Percentiles rank a stretch among this genome's conserved stretches.
phyloP scores from a whole-genome alignment of 2,888 invertebrate species.

The Loripinus fragilis region DNA sequence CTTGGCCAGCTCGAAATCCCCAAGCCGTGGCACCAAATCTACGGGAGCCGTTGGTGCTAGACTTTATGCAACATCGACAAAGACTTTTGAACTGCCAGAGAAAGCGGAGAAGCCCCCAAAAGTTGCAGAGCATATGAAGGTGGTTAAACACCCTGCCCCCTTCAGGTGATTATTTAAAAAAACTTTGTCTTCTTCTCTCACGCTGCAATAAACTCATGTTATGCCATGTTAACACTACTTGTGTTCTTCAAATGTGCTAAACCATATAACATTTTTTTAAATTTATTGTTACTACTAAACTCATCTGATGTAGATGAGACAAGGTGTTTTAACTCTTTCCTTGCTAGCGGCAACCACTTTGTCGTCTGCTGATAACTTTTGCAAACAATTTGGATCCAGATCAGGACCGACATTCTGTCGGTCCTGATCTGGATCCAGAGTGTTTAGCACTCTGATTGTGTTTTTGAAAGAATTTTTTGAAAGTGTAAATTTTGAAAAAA shows the following conservation, averaged over 20 bases:
- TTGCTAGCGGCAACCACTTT: too few species aligned
- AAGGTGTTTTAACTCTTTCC: too few species aligned
- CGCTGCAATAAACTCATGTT: neutral
- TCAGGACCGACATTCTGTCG: too few species aligned
- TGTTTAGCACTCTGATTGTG: too few species aligned
- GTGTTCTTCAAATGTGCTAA: constrained; percentile 10
- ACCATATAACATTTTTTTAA: too few species aligned
- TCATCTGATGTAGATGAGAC: too few species aligned
- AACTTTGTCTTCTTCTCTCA: neutral
- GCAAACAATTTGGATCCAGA: too few species aligned
- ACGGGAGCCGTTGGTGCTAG: constrained; percentile 48
- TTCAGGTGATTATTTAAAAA: constrained; percentile 75
- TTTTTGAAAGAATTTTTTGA: too few species aligned
- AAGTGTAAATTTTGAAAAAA: too few species aligned
- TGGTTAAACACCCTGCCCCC: constrained; percentile 77
- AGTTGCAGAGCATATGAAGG: constrained; percentile 70
- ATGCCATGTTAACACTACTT: neutral
- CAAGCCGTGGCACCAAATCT: constrained; percentile 51
- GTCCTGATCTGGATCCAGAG: too few species aligned
- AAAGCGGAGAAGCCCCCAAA: constrained; percentile 52
- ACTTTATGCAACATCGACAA: constrained; percentile 49
- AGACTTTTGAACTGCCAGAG: constrained; percentile 40
- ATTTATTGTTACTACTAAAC: too few species aligned
- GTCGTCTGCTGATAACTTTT: too few species aligned
- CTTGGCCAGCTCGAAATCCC: constrained; percentile 31